Conservation (phyloP, 2,888 invertebrate species). For the Pinctada fucata region DNA sequence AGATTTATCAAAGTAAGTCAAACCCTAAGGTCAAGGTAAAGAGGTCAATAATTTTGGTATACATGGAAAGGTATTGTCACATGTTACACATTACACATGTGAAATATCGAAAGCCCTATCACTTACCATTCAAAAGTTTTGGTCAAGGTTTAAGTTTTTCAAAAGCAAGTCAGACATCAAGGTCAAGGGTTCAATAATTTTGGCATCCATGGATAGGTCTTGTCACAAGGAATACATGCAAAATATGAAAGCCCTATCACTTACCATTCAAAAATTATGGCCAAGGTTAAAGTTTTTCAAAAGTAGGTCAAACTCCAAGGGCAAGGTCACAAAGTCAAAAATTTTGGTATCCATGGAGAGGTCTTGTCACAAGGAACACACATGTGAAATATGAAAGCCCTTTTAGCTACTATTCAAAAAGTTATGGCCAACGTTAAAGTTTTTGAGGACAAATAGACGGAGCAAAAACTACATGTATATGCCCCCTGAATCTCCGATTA, state of each 20-base stretch:
- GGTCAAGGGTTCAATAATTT: not conserved
- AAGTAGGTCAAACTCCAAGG: not conserved
- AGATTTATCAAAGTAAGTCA: too few species aligned
- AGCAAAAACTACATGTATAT: too few species aligned
- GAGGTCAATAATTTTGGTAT: too few species aligned
- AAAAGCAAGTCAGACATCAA: not conserved
- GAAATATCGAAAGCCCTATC: too few species aligned
- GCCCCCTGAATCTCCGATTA: too few species aligned
- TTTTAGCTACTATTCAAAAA: not conserved
- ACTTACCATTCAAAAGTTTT: too few species aligned
- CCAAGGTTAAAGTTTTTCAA: not conserved
- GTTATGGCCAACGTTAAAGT: too few species aligned
- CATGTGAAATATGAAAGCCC: not conserved
- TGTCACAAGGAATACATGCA: not conserved
- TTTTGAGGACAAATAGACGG: too few species aligned
- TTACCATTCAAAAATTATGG: not conserved
- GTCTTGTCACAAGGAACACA: not conserved
- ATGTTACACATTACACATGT: too few species aligned
- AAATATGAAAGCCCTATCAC: not conserved
- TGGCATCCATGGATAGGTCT: not conserved
- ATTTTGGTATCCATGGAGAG: not conserved
- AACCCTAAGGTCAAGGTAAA: too few species aligned
- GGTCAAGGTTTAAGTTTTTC: too few species aligned
- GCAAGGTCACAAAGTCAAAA: not conserved
- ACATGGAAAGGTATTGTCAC: too few species aligned